Percentiles rank a stretch among this genome's conserved stretches.
phyloP scores from a whole-genome alignment of 2,888 invertebrate genomes.

The Prosapia bicincta region DNA sequence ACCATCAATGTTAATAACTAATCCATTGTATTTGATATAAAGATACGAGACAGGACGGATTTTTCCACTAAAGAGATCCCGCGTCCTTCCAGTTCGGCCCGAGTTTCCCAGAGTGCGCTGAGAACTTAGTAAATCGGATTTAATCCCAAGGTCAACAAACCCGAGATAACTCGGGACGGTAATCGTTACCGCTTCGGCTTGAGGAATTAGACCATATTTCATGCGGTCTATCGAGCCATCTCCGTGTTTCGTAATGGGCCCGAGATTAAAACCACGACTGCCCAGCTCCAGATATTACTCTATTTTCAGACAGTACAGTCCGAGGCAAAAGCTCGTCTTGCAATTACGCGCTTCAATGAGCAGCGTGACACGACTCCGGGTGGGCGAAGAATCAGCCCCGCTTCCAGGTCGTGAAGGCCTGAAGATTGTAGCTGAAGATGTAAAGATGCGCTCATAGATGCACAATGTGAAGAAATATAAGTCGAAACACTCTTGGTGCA shows the following conservation, averaged over 20 bases:
- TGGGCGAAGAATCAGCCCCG: neutral
- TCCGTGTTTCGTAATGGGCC: neutral
- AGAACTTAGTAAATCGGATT: constrained; percentile 2
- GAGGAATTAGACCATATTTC: neutral
- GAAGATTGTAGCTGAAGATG: no score
- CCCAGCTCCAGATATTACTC: neutral
- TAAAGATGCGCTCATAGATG: no score
- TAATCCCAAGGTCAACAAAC: neutral
- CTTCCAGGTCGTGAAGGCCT: no score
- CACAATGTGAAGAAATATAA: no score
- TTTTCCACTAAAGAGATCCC: no score
- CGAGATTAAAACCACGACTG: neutral
- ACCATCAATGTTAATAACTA: no score
- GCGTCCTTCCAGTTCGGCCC: neutral
- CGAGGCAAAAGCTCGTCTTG: neutral
- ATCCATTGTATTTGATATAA: no score
- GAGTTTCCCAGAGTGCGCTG: neutral
- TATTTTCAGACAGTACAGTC: neutral
- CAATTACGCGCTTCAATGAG: neutral
- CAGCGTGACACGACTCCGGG: neutral
- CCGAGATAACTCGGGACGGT: neutral
- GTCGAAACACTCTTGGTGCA: no score
- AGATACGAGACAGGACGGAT: no score
- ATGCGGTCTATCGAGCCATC: neutral
- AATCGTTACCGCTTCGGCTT: neutral